Evolutionary conservation across 1,140 invertebrate genomes (phyloP).

Genomic region (Drosophila equinoxialis): DNA sequence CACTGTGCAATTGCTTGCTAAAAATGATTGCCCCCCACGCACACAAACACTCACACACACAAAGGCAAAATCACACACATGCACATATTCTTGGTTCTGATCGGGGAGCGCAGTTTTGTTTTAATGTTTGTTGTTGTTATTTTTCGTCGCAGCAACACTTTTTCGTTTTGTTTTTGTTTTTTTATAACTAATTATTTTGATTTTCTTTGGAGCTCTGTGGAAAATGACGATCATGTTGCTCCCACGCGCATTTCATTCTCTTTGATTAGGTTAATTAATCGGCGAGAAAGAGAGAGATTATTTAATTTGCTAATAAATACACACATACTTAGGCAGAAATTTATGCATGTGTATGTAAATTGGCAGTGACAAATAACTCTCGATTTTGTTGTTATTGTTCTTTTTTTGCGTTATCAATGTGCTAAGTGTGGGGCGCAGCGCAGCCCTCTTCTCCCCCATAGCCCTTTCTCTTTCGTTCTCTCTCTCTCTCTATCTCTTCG

Average conservation of each 20-base stretch:
- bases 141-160: conserved; percentile 60
- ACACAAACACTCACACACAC: conserved; percentile 29
- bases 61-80: no score
- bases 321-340: neutral
- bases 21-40: conserved; percentile 67
- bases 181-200: conserved; percentile 56
- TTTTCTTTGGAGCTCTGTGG: conserved; percentile 43
- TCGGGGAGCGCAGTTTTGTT: conserved; percentile 46
- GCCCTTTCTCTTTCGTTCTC: conserved; percentile 35
- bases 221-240: conserved; percentile 49
- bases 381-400: conserved; percentile 59
- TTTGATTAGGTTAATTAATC: conserved; percentile 9
- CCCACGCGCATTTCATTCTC: conserved; percentile 46
- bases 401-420: conserved; percentile 70
- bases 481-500: conserved; percentile 42
- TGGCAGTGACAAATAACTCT: conserved; percentile 53
- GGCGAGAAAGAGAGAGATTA: neutral
- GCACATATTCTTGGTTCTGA: conserved; percentile 28
- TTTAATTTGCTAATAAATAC: conserved; percentile 15
- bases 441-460: conserved; percentile 17
- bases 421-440: conserved; percentile 18
- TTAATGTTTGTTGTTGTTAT: conserved; percentile 66
- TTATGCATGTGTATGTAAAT: conserved; percentile 4
- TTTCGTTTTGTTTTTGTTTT: conserved; percentile 62
- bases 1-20: conserved; percentile 67